Evolutionary conservation across 2,888 invertebrate genomes (phyloP), one percentile per base, ranked within the genome.

Genomic region (Ernsta delagoae): DNA sequence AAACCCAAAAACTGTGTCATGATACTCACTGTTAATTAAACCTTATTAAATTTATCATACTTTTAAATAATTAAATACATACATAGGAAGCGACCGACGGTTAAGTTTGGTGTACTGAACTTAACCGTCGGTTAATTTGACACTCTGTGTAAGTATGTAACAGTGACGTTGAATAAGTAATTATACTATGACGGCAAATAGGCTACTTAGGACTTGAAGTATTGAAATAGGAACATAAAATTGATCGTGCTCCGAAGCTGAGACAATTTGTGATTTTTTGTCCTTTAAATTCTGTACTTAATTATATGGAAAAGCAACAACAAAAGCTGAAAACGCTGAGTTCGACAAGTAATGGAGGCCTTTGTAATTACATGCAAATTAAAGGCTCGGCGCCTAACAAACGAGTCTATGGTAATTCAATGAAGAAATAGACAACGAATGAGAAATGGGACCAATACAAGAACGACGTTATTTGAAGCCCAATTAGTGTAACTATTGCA

Each of bases 291-390:
- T 24, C 24, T 50, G 16, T 24, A 24, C 0, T 8, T 50, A 50
- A 50, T 50, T 50, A 24, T 12, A 8, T 24, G 16, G 8, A 24
- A 50, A 8, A 24, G 50, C 50, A 50, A 7, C 50, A 50, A 16
- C 50, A 8, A 50, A 24, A 24, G 12, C 63, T 63, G 43, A 56
- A 56, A 50, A 59, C 39, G 34, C 36, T 39, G 59, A 48, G 43
- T 54, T 66, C 72, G 65, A 77, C 72, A 72, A 74, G 70, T 74
- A 77, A 76, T 65, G 65, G 61, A 77, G 75, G 75, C 73, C 75
- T 73, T 67, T 75, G 71, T 80, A 83, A 86, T 85, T 83, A 79
- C 77, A 83, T 83, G 81, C 78, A 83, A 86, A 86, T 84, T 83
- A 83, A 76, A 80, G 75, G 76, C 70, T 66, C 57, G 56, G 73